Percentiles rank a stretch among this genome's conserved stretches.
Conservation (phyloP, 2,797 vertebrate species). For the Halcyon smyrnensis region DNA sequence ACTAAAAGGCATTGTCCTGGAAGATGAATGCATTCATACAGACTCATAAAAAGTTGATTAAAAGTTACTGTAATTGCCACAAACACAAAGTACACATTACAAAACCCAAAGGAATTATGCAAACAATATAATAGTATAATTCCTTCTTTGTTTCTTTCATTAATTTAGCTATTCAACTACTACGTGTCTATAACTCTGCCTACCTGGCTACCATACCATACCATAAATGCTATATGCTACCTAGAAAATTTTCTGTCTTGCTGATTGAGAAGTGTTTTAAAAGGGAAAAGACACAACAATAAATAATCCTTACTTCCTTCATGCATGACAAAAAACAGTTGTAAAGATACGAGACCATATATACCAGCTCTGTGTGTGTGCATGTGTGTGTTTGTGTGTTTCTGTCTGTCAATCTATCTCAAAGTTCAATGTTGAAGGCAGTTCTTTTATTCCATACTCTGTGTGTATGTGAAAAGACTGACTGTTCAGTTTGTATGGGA, state of each 20-base stretch:
- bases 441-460: background rate
- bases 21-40: background rate
- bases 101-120: background rate
- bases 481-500: background rate
- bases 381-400: background rate
- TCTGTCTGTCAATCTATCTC: background rate
- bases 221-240: background rate
- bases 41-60: background rate
- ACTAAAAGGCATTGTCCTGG: background rate
- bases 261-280: background rate
- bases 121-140: background rate
- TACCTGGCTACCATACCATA: rapidly evolving
- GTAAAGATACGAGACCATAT: background rate
- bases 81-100: background rate
- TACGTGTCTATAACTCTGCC: background rate
- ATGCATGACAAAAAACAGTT: background rate
- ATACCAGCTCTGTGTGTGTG: background rate
- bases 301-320: background rate
- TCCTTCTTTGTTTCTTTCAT: background rate
- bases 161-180: background rate
- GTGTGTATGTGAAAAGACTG: background rate
- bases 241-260: background rate
- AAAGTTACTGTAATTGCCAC: background rate
- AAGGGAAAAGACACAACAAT: background rate
- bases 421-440: background rate